phyloP scores from a whole-genome alignment of 2,113 vertebrate genomes.

The Halcyon malimbica region DNA sequence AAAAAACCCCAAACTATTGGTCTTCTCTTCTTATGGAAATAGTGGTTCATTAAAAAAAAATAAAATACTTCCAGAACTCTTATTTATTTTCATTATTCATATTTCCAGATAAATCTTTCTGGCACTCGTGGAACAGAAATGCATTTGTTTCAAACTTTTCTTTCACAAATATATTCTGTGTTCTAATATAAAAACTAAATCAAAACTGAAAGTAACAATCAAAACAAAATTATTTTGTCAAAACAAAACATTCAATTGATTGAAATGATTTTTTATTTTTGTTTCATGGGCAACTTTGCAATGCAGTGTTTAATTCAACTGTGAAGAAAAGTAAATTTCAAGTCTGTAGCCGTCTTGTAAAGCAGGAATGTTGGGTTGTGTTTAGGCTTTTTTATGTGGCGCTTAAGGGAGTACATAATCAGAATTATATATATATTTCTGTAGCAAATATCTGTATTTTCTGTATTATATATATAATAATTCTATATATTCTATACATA shows the following conservation, averaged over 20 bases:
- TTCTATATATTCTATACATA: no score
- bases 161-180: constrained; percentile 16
- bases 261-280: constrained; percentile 40
- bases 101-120: not conserved
- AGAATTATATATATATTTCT: not conserved
- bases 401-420: not conserved
- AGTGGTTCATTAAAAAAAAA: not conserved
- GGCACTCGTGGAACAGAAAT: not conserved
- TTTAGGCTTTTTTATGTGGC: not conserved
- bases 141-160: constrained; percentile 47
- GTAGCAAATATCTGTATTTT: no score
- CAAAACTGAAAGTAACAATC: constrained; percentile 48
- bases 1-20: not conserved
- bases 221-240: constrained; percentile 69
- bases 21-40: not conserved
- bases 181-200: constrained; percentile 48
- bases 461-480: no score
- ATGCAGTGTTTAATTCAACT: constrained; percentile 28
- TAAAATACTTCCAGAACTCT: not conserved
- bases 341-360: not conserved
- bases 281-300: constrained; percentile 35
- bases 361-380: not conserved
- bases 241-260: constrained; percentile 47
- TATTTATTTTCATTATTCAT: constrained; percentile 4
- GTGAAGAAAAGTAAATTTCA: constrained; percentile 21